phyloP scores from a whole-genome alignment of 2,797 vertebrate genomes.

The Gymnoscopelus braueri region DNA sequence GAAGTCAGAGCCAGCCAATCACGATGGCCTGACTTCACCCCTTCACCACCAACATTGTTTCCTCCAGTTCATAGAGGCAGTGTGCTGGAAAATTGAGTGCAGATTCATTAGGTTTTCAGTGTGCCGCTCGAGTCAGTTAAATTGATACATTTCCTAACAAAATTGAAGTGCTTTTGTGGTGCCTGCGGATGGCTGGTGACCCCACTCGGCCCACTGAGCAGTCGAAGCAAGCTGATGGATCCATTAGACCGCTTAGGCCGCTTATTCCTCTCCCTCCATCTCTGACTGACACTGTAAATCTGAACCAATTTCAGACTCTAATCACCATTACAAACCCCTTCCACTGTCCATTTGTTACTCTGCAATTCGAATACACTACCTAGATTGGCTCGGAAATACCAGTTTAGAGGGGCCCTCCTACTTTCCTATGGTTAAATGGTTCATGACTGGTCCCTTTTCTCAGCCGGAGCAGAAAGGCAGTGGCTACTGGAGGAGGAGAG shows the following conservation, averaged over 20 bases:
- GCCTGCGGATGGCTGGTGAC: constrained; percentile 99
- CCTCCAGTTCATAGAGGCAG: constrained; percentile 97
- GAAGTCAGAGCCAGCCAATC: constrained; percentile 87
- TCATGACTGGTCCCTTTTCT: constrained; percentile 85
- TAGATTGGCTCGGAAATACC: constrained; percentile 90
- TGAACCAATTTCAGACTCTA: constrained; percentile 99
- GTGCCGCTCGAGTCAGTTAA: constrained; percentile 99
- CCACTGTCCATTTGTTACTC: constrained; percentile 97
- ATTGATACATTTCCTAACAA: constrained; percentile 99
- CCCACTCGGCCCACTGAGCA: constrained; percentile 99
- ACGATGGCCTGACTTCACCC: constrained; percentile 86
- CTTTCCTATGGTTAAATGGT: constrained; percentile 87
- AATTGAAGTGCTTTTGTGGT: constrained; percentile 99
- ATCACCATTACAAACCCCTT: constrained; percentile 99
- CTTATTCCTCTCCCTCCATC: constrained; percentile 92
- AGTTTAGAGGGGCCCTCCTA: constrained; percentile 85
- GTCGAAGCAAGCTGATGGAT: constrained; percentile 99
- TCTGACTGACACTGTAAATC: constrained; percentile 99
- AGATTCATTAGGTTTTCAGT: constrained; percentile 99
- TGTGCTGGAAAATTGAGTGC: constrained; percentile 99
- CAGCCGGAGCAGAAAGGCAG: constrained; percentile 68
- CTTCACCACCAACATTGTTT: constrained; percentile 96
- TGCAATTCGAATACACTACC: constrained; percentile 90
- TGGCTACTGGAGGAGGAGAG: constrained; percentile 42
- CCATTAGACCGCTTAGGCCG: constrained; percentile 99